Percentiles rank a stretch among this genome's conserved stretches.
Evolutionary conservation across 1,140 invertebrate species (phyloP).

Genomic region (Yoshiicerus persimilis): DNA sequence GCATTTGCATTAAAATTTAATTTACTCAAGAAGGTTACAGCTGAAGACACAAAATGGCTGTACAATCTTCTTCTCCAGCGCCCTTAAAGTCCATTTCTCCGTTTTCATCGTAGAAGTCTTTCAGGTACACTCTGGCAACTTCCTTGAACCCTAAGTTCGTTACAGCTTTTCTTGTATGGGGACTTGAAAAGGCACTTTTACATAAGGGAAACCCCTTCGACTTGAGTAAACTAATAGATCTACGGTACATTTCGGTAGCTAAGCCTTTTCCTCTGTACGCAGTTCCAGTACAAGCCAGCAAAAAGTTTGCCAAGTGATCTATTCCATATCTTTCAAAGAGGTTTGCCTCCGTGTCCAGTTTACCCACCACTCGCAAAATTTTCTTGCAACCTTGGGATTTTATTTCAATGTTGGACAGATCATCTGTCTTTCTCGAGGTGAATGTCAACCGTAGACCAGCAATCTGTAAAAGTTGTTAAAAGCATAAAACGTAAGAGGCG

Average conservation of each 20-base stretch:
- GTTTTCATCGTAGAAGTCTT: slow-evolving; percentile 1
- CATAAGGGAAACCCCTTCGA: not conserved
- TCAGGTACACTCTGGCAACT: not conserved
- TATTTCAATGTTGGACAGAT: not conserved
- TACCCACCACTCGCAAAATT: not conserved
- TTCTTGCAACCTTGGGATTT: not conserved
- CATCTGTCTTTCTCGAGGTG: not conserved
- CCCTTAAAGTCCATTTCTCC: not conserved
- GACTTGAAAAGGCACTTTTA: not conserved
- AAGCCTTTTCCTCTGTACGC: not conserved
- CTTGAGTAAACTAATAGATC: not conserved
- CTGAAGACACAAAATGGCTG: not conserved
- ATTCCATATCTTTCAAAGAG: not conserved
- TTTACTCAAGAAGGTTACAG: not conserved
- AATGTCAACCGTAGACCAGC: not conserved
- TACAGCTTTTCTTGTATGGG: not conserved
- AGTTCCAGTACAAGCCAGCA: not conserved
- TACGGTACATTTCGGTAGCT: not conserved
- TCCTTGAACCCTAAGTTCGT: not conserved
- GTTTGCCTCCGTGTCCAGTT: not conserved
- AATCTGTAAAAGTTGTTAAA: not conserved
- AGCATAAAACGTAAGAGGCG: not conserved
- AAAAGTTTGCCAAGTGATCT: not conserved
- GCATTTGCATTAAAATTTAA: too few species aligned
- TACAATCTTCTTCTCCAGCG: not conserved